Evolutionary conservation across 2,797 vertebrate genomes (phyloP), one percentile per base, ranked within the genome.

Genomic region (Leontopithecus rosalia): DNA sequence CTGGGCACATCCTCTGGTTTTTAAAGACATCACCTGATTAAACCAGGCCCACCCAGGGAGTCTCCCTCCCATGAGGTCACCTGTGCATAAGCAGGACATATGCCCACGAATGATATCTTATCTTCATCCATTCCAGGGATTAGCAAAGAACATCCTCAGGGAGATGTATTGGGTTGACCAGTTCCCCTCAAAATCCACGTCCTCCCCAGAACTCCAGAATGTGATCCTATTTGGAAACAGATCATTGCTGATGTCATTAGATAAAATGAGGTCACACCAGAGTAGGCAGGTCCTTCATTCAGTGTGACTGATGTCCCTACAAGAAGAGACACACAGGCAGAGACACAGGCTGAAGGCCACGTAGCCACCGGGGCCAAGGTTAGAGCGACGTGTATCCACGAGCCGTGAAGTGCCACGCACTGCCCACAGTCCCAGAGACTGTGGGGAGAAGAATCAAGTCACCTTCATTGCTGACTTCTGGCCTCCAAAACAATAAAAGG

Each of bases 71-170:
- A 2, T 8, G 20, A 87, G 26, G 48, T 41, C 48, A 2, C 1
- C 20, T 10, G 55, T 7, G 15, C 26, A 7, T 3, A 36, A 10
- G 36, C 61, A 19, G 5, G 8, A 30, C 17, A 1, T 8, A 19
- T 2, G 1, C 11, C 39, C 1, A 0, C 26, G 26, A 73, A 17
- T 1, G 26, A 28, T 1, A 4, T 5, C 15, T 55, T 36, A 13
- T 12, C 85, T 52, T 24, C 28, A 4, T 72, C 30, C 5, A 0
- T 10, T 15, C 70, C 14, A 14, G 39, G 50, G 7, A 55, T 8
- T 33, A 13, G 48, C 36, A 30, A 1, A 20, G 48, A 20, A 33
- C 50, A 57, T 14, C 20, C 33, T 36, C n/a, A 43, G 41, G 30
- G 43, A 14, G 33, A 11, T 50, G 17, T 9, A 48, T 33, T 7